These are phyloP conservation scores for Percopsis omiscomaycus DNA, from an alignment of 2,797 vertebrate genomes.

Conservation along the genomic window DNA sequence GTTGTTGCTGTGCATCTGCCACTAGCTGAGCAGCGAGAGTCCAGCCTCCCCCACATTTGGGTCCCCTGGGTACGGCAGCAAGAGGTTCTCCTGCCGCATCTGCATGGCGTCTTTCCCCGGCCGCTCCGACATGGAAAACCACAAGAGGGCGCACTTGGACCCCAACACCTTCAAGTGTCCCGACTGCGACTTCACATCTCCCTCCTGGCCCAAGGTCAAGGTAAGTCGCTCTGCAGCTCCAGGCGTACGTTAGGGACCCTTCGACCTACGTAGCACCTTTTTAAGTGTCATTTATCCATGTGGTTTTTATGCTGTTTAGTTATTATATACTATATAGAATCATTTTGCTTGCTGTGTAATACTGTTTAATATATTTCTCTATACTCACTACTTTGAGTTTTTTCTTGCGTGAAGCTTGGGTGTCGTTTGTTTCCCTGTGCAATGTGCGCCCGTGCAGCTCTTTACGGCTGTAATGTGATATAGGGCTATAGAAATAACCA, in stretches of 20 bases:
- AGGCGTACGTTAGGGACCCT: too few species aligned
- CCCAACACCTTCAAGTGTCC: conserved; percentile 93
- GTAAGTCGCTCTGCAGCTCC: conserved; percentile 61
- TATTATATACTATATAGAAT: too few species aligned
- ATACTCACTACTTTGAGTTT: too few species aligned
- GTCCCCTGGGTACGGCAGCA: conserved; percentile 72
- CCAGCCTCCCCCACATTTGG: conserved; percentile 74
- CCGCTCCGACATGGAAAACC: conserved; percentile 97
- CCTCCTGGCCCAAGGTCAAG: conserved; percentile 91
- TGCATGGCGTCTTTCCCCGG: conserved; percentile 92
- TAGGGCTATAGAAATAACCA: background rate
- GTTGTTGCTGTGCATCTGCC: conserved; percentile 1
- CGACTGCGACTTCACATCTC: conserved; percentile 89
- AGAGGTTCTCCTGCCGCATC: conserved; percentile 96
- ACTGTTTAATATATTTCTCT: too few species aligned
- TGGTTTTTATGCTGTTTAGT: too few species aligned
- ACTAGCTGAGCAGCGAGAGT: conserved; percentile 81
- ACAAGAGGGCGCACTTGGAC: conserved; percentile 95
- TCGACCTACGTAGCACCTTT: too few species aligned
- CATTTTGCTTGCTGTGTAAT: too few species aligned
- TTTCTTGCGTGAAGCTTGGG: too few species aligned
- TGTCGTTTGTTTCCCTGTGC: too few species aligned
- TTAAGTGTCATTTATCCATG: too few species aligned
- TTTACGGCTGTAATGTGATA: background rate
- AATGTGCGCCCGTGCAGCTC: too few species aligned